Evolutionary conservation across 1,140 invertebrate species (phyloP).

Genomic region (Tetramorium parvispinum): DNA sequence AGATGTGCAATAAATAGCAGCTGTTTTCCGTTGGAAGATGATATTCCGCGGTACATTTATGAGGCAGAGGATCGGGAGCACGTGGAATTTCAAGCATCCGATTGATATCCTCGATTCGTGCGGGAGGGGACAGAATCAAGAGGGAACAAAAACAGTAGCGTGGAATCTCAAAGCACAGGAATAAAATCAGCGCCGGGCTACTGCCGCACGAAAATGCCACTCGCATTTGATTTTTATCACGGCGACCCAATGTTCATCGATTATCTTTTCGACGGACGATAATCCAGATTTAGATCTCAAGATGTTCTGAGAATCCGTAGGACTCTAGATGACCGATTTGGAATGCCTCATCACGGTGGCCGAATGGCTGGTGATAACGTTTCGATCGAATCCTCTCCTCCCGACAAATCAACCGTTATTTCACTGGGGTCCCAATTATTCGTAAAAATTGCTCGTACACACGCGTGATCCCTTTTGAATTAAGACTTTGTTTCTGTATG

Average conservation of each 20-base stretch:
- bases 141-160: background rate
- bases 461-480: background rate
- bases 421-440: no score
- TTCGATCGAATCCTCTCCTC: background rate
- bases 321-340: background rate
- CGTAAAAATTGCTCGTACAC: background rate
- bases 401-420: background rate
- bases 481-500: background rate
- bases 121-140: background rate
- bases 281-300: background rate
- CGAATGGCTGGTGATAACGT: background rate
- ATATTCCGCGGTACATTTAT: conserved; percentile 13
- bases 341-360: background rate
- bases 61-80: conserved; percentile 1
- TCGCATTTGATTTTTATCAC: background rate
- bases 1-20: conserved; percentile 6
- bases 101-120: conserved; percentile 33
- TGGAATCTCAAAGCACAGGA: background rate
- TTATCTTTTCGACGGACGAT: background rate
- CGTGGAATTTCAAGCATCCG: background rate
- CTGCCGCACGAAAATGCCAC: background rate
- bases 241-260: background rate
- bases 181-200: background rate
- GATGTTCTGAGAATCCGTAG: background rate
- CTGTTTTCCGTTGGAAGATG: background rate